Percentiles rank a stretch among this genome's conserved stretches.
Evolutionary conservation across 1,140 invertebrate genomes (phyloP).

Genomic region (Drosophila insularis): DNA sequence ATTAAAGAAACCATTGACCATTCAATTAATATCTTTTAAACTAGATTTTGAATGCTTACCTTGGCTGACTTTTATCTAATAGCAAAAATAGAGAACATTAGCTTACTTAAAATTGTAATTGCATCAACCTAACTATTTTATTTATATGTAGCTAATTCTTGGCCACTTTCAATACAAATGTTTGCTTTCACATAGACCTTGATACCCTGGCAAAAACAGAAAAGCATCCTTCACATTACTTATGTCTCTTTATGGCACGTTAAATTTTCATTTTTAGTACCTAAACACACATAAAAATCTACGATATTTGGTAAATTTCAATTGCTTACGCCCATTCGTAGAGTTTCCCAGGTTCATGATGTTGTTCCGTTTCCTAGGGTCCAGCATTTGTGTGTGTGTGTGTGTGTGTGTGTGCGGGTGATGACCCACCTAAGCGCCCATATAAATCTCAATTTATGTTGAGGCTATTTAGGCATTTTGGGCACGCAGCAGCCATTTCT

Average conservation of each 20-base stretch:
- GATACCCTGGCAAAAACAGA: background rate
- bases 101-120: too few relatives aligned
- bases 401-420: background rate
- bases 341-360: background rate
- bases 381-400: background rate
- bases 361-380: background rate
- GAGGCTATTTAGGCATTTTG: conserved; percentile 75
- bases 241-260: conserved; percentile 62
- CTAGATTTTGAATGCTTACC: too few relatives aligned
- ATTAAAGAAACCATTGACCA: too few relatives aligned
- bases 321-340: conserved; percentile 34
- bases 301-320: conserved; percentile 71
- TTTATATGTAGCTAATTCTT: background rate
- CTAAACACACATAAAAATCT: conserved; percentile 65
- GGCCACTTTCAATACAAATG: background rate
- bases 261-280: conserved; percentile 73
- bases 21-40: too few relatives aligned
- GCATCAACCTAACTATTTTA: too few relatives aligned
- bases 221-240: conserved; percentile 19
- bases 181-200: background rate
- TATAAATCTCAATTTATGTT: conserved; percentile 81
- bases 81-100: too few relatives aligned
- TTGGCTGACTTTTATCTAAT: too few relatives aligned
- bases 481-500: conserved; percentile 76
- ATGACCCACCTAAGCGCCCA: conserved; percentile 58